Base-by-base conservation (phyloP, 2,797 vertebrate species). In the Streptopelia turtur region DNA sequence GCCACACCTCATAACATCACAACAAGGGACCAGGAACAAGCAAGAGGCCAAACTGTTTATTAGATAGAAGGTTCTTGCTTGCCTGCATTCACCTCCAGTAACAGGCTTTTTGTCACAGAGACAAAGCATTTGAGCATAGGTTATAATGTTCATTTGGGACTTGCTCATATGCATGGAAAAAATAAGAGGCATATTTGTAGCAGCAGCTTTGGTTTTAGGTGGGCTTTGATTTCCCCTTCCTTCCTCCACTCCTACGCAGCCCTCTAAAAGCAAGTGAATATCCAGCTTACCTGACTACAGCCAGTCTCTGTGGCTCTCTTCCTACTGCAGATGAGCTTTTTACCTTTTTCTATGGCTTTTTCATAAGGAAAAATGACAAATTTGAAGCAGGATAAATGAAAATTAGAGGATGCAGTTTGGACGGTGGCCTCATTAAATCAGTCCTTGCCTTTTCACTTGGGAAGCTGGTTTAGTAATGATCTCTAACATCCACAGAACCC, bases 401-500 rank as follows among this genome's bases (percentile, higher is more conserved):
- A 91, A 87, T 89, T 77, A 83, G 83, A 68, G 71, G 74, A 94
- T 45, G 72, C 21, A 35, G 37, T 94, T 94, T 87, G 71, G 64
- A 96, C 87, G 85, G 77, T 50, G 63, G 70, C 80, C 83, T 96
- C 88, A 93, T 97, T 96, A 96, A 96, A 96, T 89, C 91, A 82
- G 61, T 53, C 78, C 53, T 90, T 85, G 86, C 86, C 74, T 95
- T 93, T 93, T 95, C 81, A 90, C 68, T 83, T 50, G 85, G 86
- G 66, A 94, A 90, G 63, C 59, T 94, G 80, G 66, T 91, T 91
- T 91, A 94, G 83, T 90, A 96, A 95, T 76, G 92, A 93, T 88
- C 70, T 93, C 66, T 87, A 77, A 86, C 35, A 88, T 89, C 66
- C 88, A 96, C 43, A 90, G 66, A 88, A 69, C 66, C 66, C 41